Base-by-base conservation (phyloP, 2,888 invertebrate species). In the Quadroppia sp. region DNA sequence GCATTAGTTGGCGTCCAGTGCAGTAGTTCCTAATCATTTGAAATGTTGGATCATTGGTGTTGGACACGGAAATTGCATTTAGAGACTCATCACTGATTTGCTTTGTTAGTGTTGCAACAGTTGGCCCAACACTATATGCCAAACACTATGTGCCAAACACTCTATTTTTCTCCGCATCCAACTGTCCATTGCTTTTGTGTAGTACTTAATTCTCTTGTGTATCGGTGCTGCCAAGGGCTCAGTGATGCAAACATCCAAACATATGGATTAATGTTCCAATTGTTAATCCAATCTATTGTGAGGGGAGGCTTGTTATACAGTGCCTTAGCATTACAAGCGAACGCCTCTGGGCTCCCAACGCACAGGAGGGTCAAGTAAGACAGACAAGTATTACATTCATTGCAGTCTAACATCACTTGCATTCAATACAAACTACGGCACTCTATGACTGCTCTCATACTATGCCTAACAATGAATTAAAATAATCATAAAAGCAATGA, bases 231-330 rank as follows among this genome's bases (percentile, higher is more conserved):
- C 69, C 69, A 69, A 69, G 42, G 69, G 28, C 28, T 42, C 42
- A 69, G 6, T 42, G 3, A 69, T 28, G 13, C 53, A 20, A 53
- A 53, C 25, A 48, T 48, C 7, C 7, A 69, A 69, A 69, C 69
- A 69, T 69, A 69, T 69, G 69, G 69, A 69, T 69, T 69, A 69
- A 69, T 69, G 69, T 69, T 48, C n/a, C 69, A 69, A 69, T 69
- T 69, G 69, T 69, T 69, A 69, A 69, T 69, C 69, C 69, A 69
- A 69, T 40, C 32, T 40, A 69, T 69, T 32, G 40, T 45, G 40
- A 69, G 69, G 40, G 69, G 28, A 28, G 28, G 42, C 59, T 40
- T 69, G 40, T 25, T 25, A 42, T 45, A 69, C 25, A 45, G 17
- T 2, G 23, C 69, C 36, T n/a, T n/a, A n/a, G n/a, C n/a, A n/a